These are phyloP conservation scores for Thalassophryne amazonica DNA, from an alignment of 2,797 vertebrate species.

Conservation along the genomic window DNA sequence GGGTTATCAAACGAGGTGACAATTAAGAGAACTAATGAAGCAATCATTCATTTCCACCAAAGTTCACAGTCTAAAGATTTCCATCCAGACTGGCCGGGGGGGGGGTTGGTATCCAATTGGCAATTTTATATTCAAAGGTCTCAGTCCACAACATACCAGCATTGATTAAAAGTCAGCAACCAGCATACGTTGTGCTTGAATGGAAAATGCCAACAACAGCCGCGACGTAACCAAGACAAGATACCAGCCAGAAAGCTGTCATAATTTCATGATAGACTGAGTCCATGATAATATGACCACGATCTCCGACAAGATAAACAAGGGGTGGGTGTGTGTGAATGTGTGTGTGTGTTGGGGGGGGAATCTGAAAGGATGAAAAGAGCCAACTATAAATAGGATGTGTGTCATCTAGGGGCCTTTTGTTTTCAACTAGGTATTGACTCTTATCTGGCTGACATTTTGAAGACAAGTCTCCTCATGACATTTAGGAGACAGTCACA, in stretches of 20 bases:
- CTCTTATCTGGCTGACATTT: conserved; percentile 70
- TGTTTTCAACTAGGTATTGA: conserved; percentile 58
- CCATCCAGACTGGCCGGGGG: too few relatives aligned
- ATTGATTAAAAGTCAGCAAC: too few relatives aligned
- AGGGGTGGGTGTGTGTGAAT: too few relatives aligned
- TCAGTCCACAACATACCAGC: too few relatives aligned
- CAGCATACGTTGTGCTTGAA: neutral
- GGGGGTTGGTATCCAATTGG: too few relatives aligned
- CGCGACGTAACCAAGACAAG: conserved; percentile 20
- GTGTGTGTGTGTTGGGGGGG: too few relatives aligned
- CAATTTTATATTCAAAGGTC: too few relatives aligned
- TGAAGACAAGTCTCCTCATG: conserved; percentile 44
- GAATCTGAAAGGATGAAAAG: conserved; percentile 39
- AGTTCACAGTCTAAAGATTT: too few relatives aligned
- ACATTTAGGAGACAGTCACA: conserved; percentile 63
- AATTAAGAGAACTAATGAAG: too few relatives aligned
- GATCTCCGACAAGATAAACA: conserved; percentile 30
- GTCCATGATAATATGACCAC: conserved; percentile 44
- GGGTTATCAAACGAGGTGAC: too few relatives aligned
- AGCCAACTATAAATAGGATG: conserved; percentile 41
- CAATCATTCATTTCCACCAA: too few relatives aligned
- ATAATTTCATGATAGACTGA: conserved; percentile 60
- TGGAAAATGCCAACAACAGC: conserved; percentile 27
- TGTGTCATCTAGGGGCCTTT: conserved; percentile 41
- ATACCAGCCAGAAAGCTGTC: conserved; percentile 29